Base-by-base conservation (phyloP, 2,113 vertebrate species). In the Coptodon rendalli region DNA sequence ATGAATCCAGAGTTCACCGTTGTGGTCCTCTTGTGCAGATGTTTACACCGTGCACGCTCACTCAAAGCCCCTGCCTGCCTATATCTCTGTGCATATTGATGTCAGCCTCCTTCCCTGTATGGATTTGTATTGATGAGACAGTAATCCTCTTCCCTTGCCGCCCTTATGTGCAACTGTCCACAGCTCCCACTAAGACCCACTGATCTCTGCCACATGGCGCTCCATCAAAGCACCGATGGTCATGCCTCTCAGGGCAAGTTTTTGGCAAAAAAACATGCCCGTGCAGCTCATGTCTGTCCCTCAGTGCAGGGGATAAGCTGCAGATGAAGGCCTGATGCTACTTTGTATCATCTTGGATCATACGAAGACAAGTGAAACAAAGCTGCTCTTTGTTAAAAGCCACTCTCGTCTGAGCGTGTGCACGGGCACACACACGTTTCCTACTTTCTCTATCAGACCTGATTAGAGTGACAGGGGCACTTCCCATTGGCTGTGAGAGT, bases 401-500 rank as follows among this genome's bases (percentile, higher is more conserved):
- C 84, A 68, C 87, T 89, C 85, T 68, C 38, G 22, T 84, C 80
- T 61, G 63, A 87, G 82, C n/a, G 66, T 22, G 63, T 79, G 86
- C 81, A 81, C 68, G 80, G 80, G 81, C 79, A 79, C 88, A 88
- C 82, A 90, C 89, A 89, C 92, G 12, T 86, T 94, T 95, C 95
- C 95, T 94, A 91, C 93, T 93, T 93, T 94, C 94, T 95, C 94
- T 93, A 93, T 95, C 82, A 57, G 92, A 89, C 86, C 93, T 95
- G 95, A 96, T 95, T 95, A 94, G 94, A 96, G 94, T 96, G 95
- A 95, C 93, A 93, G 94, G 96, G 96, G 95, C 96, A 97, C 95
- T 97, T 97, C 96, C 96, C 95, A 97, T 96, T 96, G 96, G 95
- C 94, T 95, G 93, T 92, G 92, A 95, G 95, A 93, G 92, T 96